These are phyloP conservation scores for Bradypodion pumilum DNA, from an alignment of 2,797 vertebrate genomes.

Conservation along the genomic window DNA sequence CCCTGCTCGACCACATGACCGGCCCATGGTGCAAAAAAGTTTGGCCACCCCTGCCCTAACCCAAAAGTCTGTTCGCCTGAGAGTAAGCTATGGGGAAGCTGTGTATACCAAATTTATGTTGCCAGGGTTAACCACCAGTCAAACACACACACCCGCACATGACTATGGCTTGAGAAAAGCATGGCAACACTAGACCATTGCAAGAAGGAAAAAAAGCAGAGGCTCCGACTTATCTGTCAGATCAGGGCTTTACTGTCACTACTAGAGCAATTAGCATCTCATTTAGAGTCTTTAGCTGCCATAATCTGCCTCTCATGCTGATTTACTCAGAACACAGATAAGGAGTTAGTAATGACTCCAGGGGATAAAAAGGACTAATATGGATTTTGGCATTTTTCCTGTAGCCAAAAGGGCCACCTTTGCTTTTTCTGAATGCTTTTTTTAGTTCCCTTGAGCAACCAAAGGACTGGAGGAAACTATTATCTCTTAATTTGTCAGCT, in stretches of 20 bases:
- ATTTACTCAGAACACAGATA: conserved; percentile 60
- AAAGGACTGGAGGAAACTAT: neutral
- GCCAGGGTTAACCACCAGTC: neutral
- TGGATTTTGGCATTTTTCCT: conserved; percentile 2
- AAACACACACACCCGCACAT: too few species aligned
- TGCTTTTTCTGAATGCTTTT: neutral
- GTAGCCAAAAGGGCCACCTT: neutral
- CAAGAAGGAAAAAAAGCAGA: conserved; percentile 19
- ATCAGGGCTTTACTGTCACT: conserved; percentile 68
- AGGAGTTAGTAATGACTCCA: conserved; percentile 51
- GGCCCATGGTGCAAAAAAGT: too few species aligned
- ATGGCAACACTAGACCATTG: neutral
- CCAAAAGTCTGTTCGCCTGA: neutral
- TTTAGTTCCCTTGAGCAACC: neutral
- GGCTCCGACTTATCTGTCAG: conserved; percentile 57
- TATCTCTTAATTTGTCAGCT: neutral
- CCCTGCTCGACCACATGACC: too few species aligned
- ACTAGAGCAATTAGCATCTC: conserved; percentile 70
- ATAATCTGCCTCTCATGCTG: conserved; percentile 67
- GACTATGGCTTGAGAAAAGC: neutral
- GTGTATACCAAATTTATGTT: neutral
- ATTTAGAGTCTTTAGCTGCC: conserved; percentile 71
- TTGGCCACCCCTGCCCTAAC: too few species aligned
- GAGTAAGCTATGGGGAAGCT: neutral
- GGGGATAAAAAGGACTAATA: conserved; percentile 25